Evolutionary conservation across 2,113 vertebrate genomes (phyloP), one percentile per base, ranked within the genome.

Genomic region (Sitta europaea): DNA sequence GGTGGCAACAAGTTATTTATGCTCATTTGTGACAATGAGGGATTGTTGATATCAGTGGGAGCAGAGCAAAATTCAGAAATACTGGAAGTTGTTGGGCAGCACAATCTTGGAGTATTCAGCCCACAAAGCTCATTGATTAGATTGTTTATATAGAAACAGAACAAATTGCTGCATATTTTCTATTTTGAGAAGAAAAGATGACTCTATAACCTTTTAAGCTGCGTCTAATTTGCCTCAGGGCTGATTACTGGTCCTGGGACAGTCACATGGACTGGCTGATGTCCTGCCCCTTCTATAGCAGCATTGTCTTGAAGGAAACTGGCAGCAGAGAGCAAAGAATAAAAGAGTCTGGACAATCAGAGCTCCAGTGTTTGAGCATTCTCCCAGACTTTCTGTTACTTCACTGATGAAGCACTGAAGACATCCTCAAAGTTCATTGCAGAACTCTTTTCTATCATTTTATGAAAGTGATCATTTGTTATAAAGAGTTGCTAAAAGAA

Each of bases 101-200:
- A 90, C n/a, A 95, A 0, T 33, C 47, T 70, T 66, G 22, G 42
- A 70, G 33, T 51, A 35, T 47, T 90, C 71, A 83, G 19, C 22
- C 54, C 58, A 91, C 51, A 93, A 86, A 79, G 78, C 10, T 90
- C 74, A 83, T 94, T 86, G 82, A 77, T 79, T 90, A 75, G 45
- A 86, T 79, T 80, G 7, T 73, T 94, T 63, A 51, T 95, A 23
- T 19, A 80, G 78, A 92, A 91, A 92, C 59, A 88, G 87, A 90
- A 79, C 33, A 90, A 76, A 90, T 70, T 86, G 54, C 78, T 66
- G 45, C 36, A 68, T 88, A 54, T 79, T 92, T 95, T 93, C 90
- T 95, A 92, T 95, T 94, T 77, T 54, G 42, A 88, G 88, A 93
- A 79, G 67, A 92, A 95, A 94, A 90, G 82, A 90, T 66, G 58